phyloP scores from a whole-genome alignment of 2,113 vertebrate genomes.

The Nymphicus hollandicus region DNA sequence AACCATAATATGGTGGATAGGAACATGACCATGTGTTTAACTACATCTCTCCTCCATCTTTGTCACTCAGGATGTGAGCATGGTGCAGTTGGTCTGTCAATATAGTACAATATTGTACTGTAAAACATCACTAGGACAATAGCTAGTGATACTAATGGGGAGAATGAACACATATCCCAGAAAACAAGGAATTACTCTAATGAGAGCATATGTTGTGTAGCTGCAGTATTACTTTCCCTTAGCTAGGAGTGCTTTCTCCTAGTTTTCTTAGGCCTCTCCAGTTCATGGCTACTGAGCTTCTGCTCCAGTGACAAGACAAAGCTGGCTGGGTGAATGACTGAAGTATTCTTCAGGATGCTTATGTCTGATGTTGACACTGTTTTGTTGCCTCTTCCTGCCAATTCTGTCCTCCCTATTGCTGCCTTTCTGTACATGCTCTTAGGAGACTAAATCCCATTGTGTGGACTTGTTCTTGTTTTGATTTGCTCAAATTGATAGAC shows the following conservation, averaged over 20 bases:
- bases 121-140: neutral
- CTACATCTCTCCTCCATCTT: neutral
- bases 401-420: neutral
- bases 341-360: neutral
- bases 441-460: neutral
- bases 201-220: rapidly evolving
- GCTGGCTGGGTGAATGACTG: neutral
- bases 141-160: neutral
- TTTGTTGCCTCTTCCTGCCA: neutral
- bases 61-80: neutral
- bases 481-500: neutral
- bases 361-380: neutral
- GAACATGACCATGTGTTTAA: neutral
- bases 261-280: neutral
- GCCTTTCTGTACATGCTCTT: neutral
- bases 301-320: neutral
- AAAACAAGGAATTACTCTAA: neutral
- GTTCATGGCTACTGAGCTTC: neutral
- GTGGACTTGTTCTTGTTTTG: neutral
- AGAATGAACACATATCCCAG: neutral
- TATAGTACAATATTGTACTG: neutral
- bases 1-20: neutral
- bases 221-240: neutral
- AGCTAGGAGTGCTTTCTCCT: neutral
- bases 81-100: neutral